phyloP scores from a whole-genome alignment of 2,888 invertebrate genomes.

The Matsumyia berberina region DNA sequence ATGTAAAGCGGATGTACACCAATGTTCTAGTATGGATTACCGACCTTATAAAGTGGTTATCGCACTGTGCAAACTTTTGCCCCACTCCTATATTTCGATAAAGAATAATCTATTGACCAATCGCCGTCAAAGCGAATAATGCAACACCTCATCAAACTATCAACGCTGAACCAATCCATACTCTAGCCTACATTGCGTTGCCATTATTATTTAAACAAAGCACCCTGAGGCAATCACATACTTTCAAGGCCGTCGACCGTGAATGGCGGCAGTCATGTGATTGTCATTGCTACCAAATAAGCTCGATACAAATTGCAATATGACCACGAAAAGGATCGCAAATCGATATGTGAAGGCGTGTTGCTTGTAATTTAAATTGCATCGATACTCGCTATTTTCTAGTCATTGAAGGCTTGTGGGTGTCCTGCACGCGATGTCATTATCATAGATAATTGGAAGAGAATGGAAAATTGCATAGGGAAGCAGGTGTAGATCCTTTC shows the following conservation, averaged over 20 bases:
- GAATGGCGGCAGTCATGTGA: conserved; percentile 53
- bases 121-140: not conserved
- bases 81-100: too few relatives aligned
- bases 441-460: conserved; percentile 55
- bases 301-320: conserved; percentile 43
- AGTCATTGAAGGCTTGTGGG: conserved; percentile 7
- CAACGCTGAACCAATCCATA: not conserved
- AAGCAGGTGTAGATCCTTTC: conserved; percentile 23
- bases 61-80: too few relatives aligned
- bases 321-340: conserved; percentile 16
- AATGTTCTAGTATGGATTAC: too few relatives aligned
- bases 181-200: not conserved
- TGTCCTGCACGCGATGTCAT: conserved; percentile 51
- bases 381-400: conserved; percentile 49
- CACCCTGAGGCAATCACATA: conserved; percentile 1
- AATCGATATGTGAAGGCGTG: conserved; percentile 26
- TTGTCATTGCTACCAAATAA: conserved; percentile 31
- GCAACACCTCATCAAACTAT: conserved; percentile 13
- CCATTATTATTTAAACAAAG: conserved; percentile 23
- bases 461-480: conserved; percentile 15
- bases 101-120: not conserved
- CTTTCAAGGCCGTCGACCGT: conserved; percentile 34
- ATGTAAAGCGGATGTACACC: too few relatives aligned
- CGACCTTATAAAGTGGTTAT: too few relatives aligned
- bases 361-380: conserved; percentile 47